Base-by-base conservation (phyloP, 1,140 invertebrate species). In the Diorhabda carinulata region DNA sequence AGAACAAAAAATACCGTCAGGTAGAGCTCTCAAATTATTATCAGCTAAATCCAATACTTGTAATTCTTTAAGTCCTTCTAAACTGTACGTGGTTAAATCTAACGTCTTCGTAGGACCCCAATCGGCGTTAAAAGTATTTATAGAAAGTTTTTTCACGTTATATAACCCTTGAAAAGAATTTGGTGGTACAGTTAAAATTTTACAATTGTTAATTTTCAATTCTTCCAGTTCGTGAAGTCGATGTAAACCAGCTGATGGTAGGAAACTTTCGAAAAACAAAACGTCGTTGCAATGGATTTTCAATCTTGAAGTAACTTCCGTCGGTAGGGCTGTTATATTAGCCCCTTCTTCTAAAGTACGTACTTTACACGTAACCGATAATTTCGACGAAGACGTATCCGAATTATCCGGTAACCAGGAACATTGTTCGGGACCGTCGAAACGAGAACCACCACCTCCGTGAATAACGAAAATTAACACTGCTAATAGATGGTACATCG, bases 21-120 rank as follows among this genome's bases (percentile, higher is more conserved):
- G 91, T 72, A 96, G 78, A 2, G 87, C 84, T 64, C 88, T 85
- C 61, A 96, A 87, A 81, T 95, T 94, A 82, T 94, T 96, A 78
- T 91, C 87, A 63, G 89, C 85, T 71, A 96, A 82, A 83, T 96
- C 90, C 68, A 96, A 84, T 9, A 86, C 86, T 73, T 92, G 91
- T 43, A 95, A 81, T 80, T 93, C 91, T 72, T 88, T 87, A 9
- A 94, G 82, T 47, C 91, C 90, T 73, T 86, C 85, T 65, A 94
- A 85, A 62, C 91, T 87, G 70, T 87, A 87, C 67, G 86, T 82
- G 52, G 85, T 86, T 67, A 93, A 78, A 71, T 92, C 90, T 73
- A 93, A 82, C 52, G 85, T 86, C 75, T 90, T 89, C 40, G 85
- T 85, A n/a, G 86, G 83, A 44, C 88, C 89, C 92, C 92, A 93